phyloP scores from a whole-genome alignment of 1,140 invertebrate genomes.

The Harpegnathos saltator region DNA sequence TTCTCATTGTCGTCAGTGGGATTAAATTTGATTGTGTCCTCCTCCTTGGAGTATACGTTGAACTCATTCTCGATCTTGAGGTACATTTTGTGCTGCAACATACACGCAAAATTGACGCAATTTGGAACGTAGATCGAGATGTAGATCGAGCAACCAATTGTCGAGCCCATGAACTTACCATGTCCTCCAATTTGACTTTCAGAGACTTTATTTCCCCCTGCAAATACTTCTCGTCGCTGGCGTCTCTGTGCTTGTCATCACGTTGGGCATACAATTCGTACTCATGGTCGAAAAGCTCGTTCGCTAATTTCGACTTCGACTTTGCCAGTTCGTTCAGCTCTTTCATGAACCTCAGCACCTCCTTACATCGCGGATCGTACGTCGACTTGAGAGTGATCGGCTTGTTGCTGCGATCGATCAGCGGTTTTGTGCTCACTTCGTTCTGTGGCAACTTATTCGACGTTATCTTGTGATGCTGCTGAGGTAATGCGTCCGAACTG shows the following conservation, averaged over 20 bases:
- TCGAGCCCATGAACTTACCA: conserved; percentile 39
- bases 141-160: neutral
- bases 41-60: conserved; percentile 32
- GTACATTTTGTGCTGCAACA: conserved; percentile 55
- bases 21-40: conserved; percentile 54
- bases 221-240: conserved; percentile 56
- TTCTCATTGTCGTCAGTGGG: conserved; percentile 59
- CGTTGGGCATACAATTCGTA: conserved; percentile 42
- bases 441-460: conserved; percentile 45
- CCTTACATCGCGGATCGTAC: conserved; percentile 43
- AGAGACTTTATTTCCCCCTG: conserved; percentile 48
- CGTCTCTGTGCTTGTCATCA: conserved; percentile 41
- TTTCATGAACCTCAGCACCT: conserved; percentile 62
- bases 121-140: neutral
- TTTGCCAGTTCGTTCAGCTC: conserved; percentile 66
- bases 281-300: conserved; percentile 71
- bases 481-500: neutral
- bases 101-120: neutral
- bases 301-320: conserved; percentile 67
- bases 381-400: conserved; percentile 56
- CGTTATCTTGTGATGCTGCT: conserved; percentile 34
- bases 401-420: conserved; percentile 78
- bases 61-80: conserved; percentile 60
- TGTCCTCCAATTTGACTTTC: conserved; percentile 62
- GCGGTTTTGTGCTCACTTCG: conserved; percentile 61